phyloP scores from a whole-genome alignment of 2,113 vertebrate species.

The Chaetura pelagica region DNA sequence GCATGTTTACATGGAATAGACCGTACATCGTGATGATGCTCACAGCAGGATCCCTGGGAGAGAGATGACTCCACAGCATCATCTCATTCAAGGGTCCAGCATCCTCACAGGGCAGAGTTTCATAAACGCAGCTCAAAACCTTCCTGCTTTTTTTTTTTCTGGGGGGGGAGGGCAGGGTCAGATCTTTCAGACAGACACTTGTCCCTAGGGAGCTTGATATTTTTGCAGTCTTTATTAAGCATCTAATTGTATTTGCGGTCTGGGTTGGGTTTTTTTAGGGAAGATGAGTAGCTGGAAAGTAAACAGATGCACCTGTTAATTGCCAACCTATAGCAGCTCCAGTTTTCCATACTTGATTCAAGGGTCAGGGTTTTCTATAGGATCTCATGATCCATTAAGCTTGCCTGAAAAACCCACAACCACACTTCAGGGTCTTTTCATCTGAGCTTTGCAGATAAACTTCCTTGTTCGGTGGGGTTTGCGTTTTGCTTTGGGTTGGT shows the following conservation, averaged over 20 bases:
- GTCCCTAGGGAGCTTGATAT: background rate
- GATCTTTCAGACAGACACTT: background rate
- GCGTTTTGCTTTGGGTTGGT: background rate
- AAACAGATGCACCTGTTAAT: conserved; percentile 48
- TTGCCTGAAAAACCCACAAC: background rate
- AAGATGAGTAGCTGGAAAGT: background rate
- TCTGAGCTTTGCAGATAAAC: background rate
- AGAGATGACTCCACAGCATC: background rate
- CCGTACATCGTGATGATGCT: background rate
- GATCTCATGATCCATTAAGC: background rate
- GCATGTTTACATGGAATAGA: background rate
- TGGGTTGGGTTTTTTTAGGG: background rate
- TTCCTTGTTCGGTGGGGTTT: background rate
- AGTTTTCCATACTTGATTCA: background rate
- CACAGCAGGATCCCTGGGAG: background rate
- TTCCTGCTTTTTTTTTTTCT: background rate
- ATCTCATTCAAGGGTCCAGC: background rate
- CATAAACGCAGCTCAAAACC: background rate
- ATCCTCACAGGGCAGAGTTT: background rate
- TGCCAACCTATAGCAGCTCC: background rate
- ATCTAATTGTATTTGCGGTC: background rate
- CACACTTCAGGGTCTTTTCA: background rate
- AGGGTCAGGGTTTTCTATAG: background rate
- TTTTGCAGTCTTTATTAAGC: background rate
- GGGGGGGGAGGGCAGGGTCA: background rate